Base-by-base conservation (phyloP, 2,888 invertebrate genomes). In the Cepaea hortensis region DNA sequence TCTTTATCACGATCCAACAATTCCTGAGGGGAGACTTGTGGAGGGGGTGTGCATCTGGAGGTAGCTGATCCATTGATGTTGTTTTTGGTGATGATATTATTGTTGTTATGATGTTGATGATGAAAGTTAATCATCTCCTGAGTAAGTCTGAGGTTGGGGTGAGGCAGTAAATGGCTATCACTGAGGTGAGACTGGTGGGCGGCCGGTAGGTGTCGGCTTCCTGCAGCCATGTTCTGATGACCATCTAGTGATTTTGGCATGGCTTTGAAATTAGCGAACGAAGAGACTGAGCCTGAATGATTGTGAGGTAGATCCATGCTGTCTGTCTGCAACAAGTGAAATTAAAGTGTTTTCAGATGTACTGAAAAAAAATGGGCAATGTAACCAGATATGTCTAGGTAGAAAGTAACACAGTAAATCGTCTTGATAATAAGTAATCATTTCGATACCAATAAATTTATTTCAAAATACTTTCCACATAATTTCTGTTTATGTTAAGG, bases 21-120 rank as follows among this genome's bases (percentile, higher is more conserved):
- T 89, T 91, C 92, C 79, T 92, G 87, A 89, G 92, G 92, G 13
- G 91, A 91, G 62, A 92, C 83, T 86, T 92, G 92, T 86, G 92
- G 92, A 85, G 92, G 92, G 15, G 92, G 90, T 55, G 92, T 91
- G 85, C 92, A 92, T 50, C 92, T 90, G 87, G 91, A 89, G 46
- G 92, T 92, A 68, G 92, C 90, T 73, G 91, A 91, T 70, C 91
- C 90, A 55, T 65, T 85, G 46, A 55, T 75, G 73, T 72, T 80
- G 85, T 55, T 85, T 81, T 72, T 85, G 76, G 7, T 77, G 50
- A 62, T 85, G 75, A 9, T 85, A 62, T 46, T 85, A 46, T 80
- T 82, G 55, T 76, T 84, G 48, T 84, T 75, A 15, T 84, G 18
- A 46, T 86, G 86, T 18, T 86, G 86, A 76, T 86, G 75, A 50